Conservation (phyloP, 2,797 vertebrate species). For the Urocyon cinereoargenteus region DNA sequence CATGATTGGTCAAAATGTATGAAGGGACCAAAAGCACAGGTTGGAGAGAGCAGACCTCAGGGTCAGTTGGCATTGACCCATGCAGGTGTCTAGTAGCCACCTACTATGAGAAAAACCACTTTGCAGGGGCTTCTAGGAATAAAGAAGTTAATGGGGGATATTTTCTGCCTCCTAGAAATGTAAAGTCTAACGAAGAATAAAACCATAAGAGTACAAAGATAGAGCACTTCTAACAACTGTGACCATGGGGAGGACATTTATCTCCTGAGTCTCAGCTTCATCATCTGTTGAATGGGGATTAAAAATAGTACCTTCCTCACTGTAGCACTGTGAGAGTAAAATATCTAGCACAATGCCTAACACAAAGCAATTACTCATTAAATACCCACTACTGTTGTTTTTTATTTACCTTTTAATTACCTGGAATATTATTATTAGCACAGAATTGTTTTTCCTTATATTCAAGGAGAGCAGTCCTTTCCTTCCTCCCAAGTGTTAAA, state of each 20-base stretch:
- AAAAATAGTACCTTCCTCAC: background rate
- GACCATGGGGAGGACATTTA: background rate
- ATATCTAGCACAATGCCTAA: background rate
- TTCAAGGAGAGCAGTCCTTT: background rate
- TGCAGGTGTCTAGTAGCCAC: background rate
- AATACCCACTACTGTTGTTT: background rate
- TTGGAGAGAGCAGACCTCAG: background rate
- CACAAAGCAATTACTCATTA: background rate
- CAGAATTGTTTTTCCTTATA: background rate
- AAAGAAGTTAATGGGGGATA: background rate
- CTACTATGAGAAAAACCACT: background rate
- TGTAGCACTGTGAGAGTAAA: background rate
- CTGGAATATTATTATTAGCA: constrained; percentile 3
- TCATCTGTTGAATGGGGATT: background rate
- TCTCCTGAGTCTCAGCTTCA: background rate
- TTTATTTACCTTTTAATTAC: background rate
- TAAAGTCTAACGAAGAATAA: constrained; percentile 45
- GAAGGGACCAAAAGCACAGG: background rate
- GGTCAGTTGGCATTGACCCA: background rate
- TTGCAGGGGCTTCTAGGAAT: background rate
- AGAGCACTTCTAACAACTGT: background rate
- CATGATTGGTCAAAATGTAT: background rate
- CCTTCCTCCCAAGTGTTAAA: background rate
- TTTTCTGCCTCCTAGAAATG: background rate
- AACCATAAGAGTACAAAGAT: background rate